phyloP scores from a whole-genome alignment of 2,797 vertebrate genomes.

The Rhynchotus rufescens region DNA sequence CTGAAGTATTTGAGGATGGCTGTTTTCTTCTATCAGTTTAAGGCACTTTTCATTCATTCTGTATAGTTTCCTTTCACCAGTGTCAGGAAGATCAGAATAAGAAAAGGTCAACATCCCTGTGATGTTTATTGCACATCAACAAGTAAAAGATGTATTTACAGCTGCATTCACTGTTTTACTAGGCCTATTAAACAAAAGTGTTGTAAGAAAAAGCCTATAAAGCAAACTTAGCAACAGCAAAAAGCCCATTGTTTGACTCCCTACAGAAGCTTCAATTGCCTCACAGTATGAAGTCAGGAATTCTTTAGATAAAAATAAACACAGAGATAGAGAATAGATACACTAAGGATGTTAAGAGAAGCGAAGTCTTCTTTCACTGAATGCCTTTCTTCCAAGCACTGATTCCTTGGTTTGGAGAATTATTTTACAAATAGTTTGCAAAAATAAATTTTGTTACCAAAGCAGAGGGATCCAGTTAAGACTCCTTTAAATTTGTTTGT shows the following conservation, averaged over 20 bases:
- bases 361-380: slow-evolving; percentile 15
- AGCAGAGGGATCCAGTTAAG: neutral
- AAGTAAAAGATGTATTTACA: slow-evolving; percentile 66
- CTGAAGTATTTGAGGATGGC: neutral
- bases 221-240: slow-evolving; percentile 65
- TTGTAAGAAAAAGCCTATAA: slow-evolving; percentile 53
- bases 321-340: slow-evolving; percentile 26
- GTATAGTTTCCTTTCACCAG: slow-evolving; percentile 30
- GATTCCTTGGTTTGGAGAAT: neutral
- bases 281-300: slow-evolving; percentile 70
- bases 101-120: slow-evolving; percentile 34
- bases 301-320: slow-evolving; percentile 69
- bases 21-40: slow-evolving; percentile 41
- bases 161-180: slow-evolving; percentile 58
- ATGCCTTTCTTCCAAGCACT: neutral
- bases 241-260: slow-evolving; percentile 58
- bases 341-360: slow-evolving; percentile 23
- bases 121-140: slow-evolving; percentile 51
- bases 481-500: neutral
- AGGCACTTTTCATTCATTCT: slow-evolving; percentile 40
- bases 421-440: neutral
- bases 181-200: slow-evolving; percentile 60
- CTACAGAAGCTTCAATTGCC: slow-evolving; percentile 60
- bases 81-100: slow-evolving; percentile 49
- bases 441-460: neutral